Evolutionary conservation across 2,113 vertebrate genomes (phyloP), one percentile per base, ranked within the genome.

Genomic region (Catagonus wagneri): DNA sequence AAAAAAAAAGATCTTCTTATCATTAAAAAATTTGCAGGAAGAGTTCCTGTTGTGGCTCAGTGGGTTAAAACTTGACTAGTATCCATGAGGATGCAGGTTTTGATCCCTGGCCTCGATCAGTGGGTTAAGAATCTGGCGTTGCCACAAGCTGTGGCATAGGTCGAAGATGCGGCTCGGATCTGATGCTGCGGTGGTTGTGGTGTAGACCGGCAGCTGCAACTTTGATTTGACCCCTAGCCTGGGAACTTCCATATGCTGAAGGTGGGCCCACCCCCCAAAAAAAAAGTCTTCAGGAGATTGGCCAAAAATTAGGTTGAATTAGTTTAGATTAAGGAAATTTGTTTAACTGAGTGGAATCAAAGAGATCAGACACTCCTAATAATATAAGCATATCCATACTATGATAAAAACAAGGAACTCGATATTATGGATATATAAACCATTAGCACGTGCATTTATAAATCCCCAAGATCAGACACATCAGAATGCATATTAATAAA

Each of bases 341-440:
- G 56, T 32, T 72, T 84, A 65, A n/a, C 54, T 83, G 44, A 72
- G 20, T 29, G 29, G 81, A 92, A 93, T 80, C 60, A 75, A 85
- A 29, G 50, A 65, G 15, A 69, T 93, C 39, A 39, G 56, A 36
- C 76, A 79, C 79, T 56, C 50, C 63, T 87, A 63, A 63, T 76
- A 72, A 79, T 74, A 88, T n/a, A 93, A 89, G 85, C 39, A 72
- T 50, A 71, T 71, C 63, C 60, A 27, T 69, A 80, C 32, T 80
- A 25, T 60, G 50, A 92, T 27, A 84, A 50, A 97, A 74, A 66
- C 34, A 88, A 81, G 65, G 68, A 95, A 91, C 32, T 91, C 29
- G 11, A 54, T 52, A 44, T 4, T 22, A 15, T 69, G 72, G 36
- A 66, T 72, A 88, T 19, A 34, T 4, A 58, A 83, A 72, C 29